Evolutionary conservation across 2,888 invertebrate species (phyloP), one percentile per base, ranked within the genome.

Genomic region (Tineola bisselliella): DNA sequence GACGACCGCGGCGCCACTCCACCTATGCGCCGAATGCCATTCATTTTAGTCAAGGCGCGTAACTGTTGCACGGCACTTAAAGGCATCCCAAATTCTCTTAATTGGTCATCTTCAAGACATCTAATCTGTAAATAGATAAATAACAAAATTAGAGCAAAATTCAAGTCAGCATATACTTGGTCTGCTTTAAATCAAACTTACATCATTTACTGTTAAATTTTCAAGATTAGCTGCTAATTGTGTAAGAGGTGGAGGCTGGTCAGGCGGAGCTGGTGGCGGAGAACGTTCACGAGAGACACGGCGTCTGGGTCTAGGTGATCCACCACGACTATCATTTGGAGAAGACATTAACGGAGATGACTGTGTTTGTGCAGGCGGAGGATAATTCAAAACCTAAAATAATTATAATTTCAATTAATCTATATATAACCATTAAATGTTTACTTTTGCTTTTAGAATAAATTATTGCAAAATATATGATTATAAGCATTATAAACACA

Each of bases 291-390:
- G 87, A 62, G 88, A 89, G 68, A 82, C 76, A 68, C 89, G 80
- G 60, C 79, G 79, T 1, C 81, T 75, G n/a, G 89, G 76, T 65
- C 88, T 89, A 4, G 93, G 93, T 60, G 93, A 93, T 38, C 89
- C 88, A 60, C 92, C 89, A 69, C 93, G 89, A 69, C 94, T 94
- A 73, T 93, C 93, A 63, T 92, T 91, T 56, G 94, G 94, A 54
- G 95, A 94, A 60, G 93, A 91, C 73, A 93, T 89, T 76, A 92
- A 89, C 11, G 94, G 93, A 59, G 94, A 93, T 64, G 90, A 81
- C 60, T 92, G 89, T 65, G 75, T 76, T 6, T 74, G 78, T 38
- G 63, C 63, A 11, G 62, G 60, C 11, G 88, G 81, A 57, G 89
- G 89, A 70, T 88, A 87, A 67, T 77, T 84, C 65, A 86, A 68